phyloP scores from a whole-genome alignment of 2,888 invertebrate genomes.

The Oxycera nigricornis region DNA sequence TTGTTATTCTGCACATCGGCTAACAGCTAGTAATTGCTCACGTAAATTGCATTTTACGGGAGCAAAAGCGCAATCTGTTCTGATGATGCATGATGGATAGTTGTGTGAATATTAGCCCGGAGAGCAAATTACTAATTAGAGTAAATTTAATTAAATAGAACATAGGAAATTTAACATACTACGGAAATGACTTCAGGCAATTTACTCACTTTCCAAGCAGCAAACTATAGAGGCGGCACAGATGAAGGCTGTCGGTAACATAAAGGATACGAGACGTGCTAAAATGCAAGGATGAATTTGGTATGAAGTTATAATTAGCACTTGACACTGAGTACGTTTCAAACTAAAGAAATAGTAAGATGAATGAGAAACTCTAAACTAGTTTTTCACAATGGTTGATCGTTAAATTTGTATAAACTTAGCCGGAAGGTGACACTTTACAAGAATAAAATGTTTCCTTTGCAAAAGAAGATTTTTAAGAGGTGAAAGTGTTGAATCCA shows the following conservation, averaged over 20 bases:
- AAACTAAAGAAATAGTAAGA: too few relatives aligned
- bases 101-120: slow-evolving; percentile 26
- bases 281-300: background rate
- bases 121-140: slow-evolving; percentile 55
- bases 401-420: too few relatives aligned
- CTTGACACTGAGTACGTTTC: background rate
- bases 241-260: background rate
- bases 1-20: slow-evolving; percentile 15
- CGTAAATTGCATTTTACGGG: slow-evolving; percentile 25
- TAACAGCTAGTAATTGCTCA: slow-evolving; percentile 36
- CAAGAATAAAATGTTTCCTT: too few relatives aligned
- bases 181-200: slow-evolving; percentile 43
- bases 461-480: too few relatives aligned
- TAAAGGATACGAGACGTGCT: slow-evolving; percentile 16
- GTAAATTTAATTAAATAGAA: slow-evolving; percentile 63
- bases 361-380: too few relatives aligned
- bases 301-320: slow-evolving; percentile 8
- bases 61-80: slow-evolving; percentile 16
- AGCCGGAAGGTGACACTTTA: too few relatives aligned
- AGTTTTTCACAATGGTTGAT: too few relatives aligned
- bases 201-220: background rate
- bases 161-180: slow-evolving; percentile 61
- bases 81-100: slow-evolving; percentile 9
- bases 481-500: too few relatives aligned
- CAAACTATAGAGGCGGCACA: background rate